These are phyloP conservation scores for Peromyscus aztecus DNA, from an alignment of 2,797 vertebrate genomes.

Conservation along the genomic window DNA sequence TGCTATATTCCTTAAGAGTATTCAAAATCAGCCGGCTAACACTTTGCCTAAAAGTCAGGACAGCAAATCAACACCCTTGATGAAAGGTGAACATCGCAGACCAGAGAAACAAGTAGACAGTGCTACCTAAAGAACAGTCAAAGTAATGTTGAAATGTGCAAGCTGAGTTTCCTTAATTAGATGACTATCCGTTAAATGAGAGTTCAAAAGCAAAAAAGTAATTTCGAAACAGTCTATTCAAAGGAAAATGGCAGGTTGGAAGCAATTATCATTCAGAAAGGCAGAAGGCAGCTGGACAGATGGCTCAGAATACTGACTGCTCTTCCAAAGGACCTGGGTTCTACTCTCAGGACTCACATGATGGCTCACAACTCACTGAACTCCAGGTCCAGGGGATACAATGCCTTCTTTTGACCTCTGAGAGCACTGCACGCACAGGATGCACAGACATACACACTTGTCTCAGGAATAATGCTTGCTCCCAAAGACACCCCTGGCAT, in stretches of 20 bases:
- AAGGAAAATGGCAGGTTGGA: constrained; percentile 32
- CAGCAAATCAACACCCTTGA: neutral
- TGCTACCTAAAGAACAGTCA: neutral
- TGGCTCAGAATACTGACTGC: neutral
- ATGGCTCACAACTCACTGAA: neutral
- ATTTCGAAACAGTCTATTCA: neutral
- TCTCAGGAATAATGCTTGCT: constrained; percentile 75
- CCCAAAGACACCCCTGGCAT: constrained; percentile 76
- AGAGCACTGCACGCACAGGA: neutral
- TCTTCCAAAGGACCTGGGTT: neutral
- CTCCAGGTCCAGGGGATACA: neutral
- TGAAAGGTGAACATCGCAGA: neutral
- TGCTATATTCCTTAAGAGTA: neutral
- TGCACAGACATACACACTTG: neutral
- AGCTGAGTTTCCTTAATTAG: neutral
- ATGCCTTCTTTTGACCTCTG: neutral
- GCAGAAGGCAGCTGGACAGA: neutral
- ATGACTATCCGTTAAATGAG: neutral
- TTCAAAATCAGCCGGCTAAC: neutral
- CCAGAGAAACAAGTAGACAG: neutral
- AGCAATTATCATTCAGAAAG: constrained; percentile 60
- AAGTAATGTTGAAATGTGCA: neutral
- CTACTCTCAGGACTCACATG: neutral
- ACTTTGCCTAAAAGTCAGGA: neutral
- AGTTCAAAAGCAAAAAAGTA: neutral